These are phyloP conservation scores for Varanus komodoensis DNA, from an alignment of 2,113 vertebrate species.

Conservation along the genomic window DNA sequence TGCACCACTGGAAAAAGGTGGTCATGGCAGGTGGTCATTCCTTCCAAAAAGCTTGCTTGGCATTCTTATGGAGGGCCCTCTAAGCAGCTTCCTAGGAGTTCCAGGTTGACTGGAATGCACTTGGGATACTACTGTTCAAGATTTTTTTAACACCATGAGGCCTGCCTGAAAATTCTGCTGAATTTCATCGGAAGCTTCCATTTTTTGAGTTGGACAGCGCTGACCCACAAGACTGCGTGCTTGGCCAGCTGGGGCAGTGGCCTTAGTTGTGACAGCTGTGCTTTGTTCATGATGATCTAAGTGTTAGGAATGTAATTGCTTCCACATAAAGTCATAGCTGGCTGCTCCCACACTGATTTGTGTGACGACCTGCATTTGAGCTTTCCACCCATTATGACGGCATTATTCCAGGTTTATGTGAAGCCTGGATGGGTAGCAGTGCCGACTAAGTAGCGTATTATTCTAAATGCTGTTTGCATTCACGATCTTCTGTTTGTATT, in stretches of 20 bases:
- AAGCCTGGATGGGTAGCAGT: not conserved
- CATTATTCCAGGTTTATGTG: not conserved
- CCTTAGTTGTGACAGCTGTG: not conserved
- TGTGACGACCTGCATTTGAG: not conserved
- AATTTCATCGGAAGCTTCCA: not conserved
- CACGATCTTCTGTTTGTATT: not conserved
- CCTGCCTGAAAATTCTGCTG: not conserved
- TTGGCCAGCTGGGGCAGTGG: not conserved
- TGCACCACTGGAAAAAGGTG: not conserved
- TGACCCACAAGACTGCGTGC: not conserved
- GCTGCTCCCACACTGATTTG: not conserved
- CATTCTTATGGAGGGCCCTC: not conserved
- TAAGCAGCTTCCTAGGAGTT: not conserved
- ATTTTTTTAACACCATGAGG: not conserved
- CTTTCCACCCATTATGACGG: not conserved
- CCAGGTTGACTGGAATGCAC: not conserved
- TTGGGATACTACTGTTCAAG: not conserved
- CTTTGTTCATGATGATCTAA: not conserved
- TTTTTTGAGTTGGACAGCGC: not conserved
- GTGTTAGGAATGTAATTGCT: not conserved
- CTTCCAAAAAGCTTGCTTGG: not conserved
- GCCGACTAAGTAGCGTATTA: too few relatives aligned
- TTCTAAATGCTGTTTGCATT: not conserved
- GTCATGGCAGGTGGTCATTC: not conserved
- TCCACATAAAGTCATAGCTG: not conserved